Evolutionary conservation across 2,888 invertebrate species (phyloP), one percentile per base, ranked within the genome.

Genomic region (Drosophila stalkeri): DNA sequence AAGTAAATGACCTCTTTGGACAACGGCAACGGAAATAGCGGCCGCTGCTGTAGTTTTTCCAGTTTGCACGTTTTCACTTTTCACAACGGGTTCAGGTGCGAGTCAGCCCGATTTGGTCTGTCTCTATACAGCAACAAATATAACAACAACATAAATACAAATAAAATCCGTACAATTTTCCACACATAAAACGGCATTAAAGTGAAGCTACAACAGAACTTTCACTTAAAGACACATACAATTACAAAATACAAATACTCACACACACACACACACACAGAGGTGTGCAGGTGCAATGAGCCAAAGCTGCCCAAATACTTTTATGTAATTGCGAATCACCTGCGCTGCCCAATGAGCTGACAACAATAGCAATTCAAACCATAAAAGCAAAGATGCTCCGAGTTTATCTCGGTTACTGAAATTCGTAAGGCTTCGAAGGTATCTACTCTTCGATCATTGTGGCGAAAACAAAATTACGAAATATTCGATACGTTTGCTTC

Each of bases 21-120:
- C 66, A 20, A 27, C 27, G 56, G 14, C 64, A 72, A 66, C 86
- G 78, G 78, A 83, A 81, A 89, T 75, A 59, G 71, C 83, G 74
- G 68, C 63, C 66, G 44, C 41, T 37, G 54, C 67, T 65, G 74
- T 77, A 79, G 90, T 82, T 82, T 85, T 87, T 85, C 85, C 82
- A 89, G 85, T 82, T 89, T 81, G 79, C 72, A 72, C 64, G 86
- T 86, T 86, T 86, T 86, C 86, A 86, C 86, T 86, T 86, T 86
- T 89, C 82, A 81, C 86, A 89, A 85, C 83, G 67, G 47, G 87
- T 82, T 82, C 64, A 64, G 27, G 27, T 56, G 56, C 56, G 33
- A 6, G 12, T 33, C 3, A 37, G 9, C 18, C 39, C 63, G 46
- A 14, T 20, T 35, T 8, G 23, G 14, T 31, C 44, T 20, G 20